phyloP scores from a whole-genome alignment of 2,888 invertebrate species.

The Mantis religiosa region DNA sequence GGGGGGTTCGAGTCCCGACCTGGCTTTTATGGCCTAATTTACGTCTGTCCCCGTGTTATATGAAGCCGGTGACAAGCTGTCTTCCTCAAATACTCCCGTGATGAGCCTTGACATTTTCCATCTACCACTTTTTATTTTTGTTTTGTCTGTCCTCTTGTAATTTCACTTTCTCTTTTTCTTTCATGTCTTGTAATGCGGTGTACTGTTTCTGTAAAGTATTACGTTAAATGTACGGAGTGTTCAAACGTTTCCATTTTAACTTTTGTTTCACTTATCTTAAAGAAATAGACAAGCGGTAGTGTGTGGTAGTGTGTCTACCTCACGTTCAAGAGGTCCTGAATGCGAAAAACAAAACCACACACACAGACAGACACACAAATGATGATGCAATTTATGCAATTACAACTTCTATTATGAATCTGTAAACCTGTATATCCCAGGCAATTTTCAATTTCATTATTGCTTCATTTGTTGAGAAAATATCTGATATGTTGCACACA shows the following conservation, averaged over 20 bases:
- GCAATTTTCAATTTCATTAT: no score
- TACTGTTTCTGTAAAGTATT: background rate
- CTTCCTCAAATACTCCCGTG: background rate
- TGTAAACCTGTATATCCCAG: no score
- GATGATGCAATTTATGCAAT: no score
- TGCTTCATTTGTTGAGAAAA: no score
- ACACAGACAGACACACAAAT: no score
- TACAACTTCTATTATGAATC: no score
- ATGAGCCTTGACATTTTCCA: slow-evolving; percentile 8
- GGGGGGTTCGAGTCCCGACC: slow-evolving; percentile 13
- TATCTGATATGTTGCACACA: no score
- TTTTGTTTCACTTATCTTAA: background rate
- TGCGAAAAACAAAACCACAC: no score
- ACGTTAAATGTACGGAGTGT: background rate
- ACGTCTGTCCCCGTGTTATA: slow-evolving; percentile 2
- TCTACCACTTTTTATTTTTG: background rate
- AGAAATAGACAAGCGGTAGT: no score
- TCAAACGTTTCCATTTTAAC: no score
- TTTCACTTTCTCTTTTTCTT: background rate
- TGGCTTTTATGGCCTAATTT: slow-evolving; percentile 9
- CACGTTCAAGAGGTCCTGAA: no score
- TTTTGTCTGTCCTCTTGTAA: background rate
- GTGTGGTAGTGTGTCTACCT: no score
- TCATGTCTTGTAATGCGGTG: background rate
- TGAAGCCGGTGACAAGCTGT: background rate